Evolutionary conservation across 2,797 vertebrate genomes (phyloP).

Genomic region (Arnoldichthys spilopterus): DNA sequence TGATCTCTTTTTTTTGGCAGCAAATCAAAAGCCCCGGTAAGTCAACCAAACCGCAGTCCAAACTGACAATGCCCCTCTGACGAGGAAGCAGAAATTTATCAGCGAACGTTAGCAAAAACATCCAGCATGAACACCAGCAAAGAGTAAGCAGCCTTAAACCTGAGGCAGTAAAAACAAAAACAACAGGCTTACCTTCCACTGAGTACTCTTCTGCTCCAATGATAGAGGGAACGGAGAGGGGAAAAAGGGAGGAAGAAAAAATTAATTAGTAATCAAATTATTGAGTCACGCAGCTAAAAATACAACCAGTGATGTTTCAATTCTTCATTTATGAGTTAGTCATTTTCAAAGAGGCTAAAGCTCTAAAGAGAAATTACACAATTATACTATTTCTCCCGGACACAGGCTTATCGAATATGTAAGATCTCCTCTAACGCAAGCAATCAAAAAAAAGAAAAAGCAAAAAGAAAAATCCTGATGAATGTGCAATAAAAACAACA

Average conservation of each 20-base stretch:
- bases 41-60: slow-evolving; percentile 84
- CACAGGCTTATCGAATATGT: neutral
- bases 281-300: neutral
- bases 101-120: slow-evolving; percentile 61
- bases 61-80: slow-evolving; percentile 77
- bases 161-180: slow-evolving; percentile 49
- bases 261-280: slow-evolving; percentile 43
- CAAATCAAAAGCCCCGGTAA: slow-evolving; percentile 72
- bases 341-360: neutral
- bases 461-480: neutral
- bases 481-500: neutral
- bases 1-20: slow-evolving; percentile 54
- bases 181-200: slow-evolving; percentile 80
- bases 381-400: neutral
- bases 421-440: neutral
- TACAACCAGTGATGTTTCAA: neutral
- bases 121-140: slow-evolving; percentile 57
- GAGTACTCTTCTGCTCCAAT: slow-evolving; percentile 75
- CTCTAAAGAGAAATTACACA: neutral
- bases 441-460: neutral
- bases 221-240: neutral
- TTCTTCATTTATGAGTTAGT: neutral
- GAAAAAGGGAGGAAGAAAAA: slow-evolving; percentile 17
- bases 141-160: slow-evolving; percentile 53
- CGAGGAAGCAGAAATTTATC: slow-evolving; percentile 63